phyloP scores from a whole-genome alignment of 2,888 invertebrate genomes.

The Coelopa pilipes region DNA sequence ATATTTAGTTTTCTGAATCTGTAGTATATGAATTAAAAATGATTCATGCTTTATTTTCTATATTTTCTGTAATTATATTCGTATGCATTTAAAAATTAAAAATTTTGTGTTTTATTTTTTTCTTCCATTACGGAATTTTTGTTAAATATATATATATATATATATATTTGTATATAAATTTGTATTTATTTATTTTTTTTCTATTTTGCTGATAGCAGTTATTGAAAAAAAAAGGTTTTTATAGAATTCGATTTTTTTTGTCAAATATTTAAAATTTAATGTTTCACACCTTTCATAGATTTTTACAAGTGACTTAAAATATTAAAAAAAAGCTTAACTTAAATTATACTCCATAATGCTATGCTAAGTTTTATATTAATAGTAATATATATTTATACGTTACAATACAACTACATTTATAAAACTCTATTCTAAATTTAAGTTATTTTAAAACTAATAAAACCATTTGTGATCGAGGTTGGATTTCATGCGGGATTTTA shows the following conservation, averaged over 20 bases:
- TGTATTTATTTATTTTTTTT: slow-evolving; percentile 1
- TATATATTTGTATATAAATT: background rate
- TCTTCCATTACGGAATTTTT: slow-evolving; percentile 8
- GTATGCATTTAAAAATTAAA: slow-evolving; percentile 8
- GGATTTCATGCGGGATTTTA: background rate
- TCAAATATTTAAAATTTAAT: background rate
- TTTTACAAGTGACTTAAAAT: slow-evolving; percentile 32
- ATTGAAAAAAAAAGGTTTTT: slow-evolving; percentile 14
- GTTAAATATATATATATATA: background rate
- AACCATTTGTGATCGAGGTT: background rate
- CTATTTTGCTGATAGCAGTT: slow-evolving; percentile 16
- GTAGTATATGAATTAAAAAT: slow-evolving; percentile 18
- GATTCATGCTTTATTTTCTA: slow-evolving; percentile 14
- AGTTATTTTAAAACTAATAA: slow-evolving; percentile 40
- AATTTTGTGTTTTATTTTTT: slow-evolving; percentile 14
- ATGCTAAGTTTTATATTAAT: slow-evolving; percentile 41
- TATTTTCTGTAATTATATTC: slow-evolving; percentile 9
- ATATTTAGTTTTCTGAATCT: slow-evolving; percentile 39
- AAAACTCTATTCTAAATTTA: slow-evolving; percentile 45
- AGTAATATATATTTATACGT: slow-evolving; percentile 41
- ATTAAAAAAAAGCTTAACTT: slow-evolving; percentile 24
- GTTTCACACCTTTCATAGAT: slow-evolving; percentile 16
- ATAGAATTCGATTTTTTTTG: background rate
- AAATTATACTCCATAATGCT: slow-evolving; percentile 32
- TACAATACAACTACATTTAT: slow-evolving; percentile 48